Conservation (phyloP, 2,888 invertebrate species). For the Calameuta filiformis region DNA sequence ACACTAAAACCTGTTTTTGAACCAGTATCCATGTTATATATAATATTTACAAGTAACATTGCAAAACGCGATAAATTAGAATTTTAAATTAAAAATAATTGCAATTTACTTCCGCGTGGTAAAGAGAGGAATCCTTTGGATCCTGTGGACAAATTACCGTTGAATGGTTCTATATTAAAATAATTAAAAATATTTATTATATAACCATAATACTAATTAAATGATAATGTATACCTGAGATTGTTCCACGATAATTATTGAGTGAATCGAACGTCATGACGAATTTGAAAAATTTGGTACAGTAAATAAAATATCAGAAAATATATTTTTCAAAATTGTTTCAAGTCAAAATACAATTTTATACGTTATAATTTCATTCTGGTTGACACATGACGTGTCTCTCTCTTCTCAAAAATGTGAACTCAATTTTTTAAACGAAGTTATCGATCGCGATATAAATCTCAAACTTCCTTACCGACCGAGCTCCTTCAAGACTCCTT, state of each 20-base stretch:
- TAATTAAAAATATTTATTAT: too few species aligned
- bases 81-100: too few species aligned
- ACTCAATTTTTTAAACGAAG: neutral
- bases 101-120: too few species aligned
- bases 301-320: neutral
- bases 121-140: too few species aligned
- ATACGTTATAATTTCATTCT: neutral
- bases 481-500: neutral
- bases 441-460: too few species aligned
- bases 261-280: neutral
- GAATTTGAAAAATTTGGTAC: neutral
- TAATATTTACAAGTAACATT: too few species aligned
- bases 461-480: neutral
- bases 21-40: too few species aligned
- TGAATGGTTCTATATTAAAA: too few species aligned
- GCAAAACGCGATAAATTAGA: too few species aligned
- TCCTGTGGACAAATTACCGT: too few species aligned
- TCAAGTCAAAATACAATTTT: neutral
- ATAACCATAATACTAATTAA: too few species aligned
- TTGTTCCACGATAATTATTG: neutral
- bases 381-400: neutral
- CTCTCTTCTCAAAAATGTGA: neutral
- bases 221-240: neutral
- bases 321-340: neutral
- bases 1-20: too few species aligned